phyloP scores from a whole-genome alignment of 2,888 invertebrate species.

The Deilephila elpenor region DNA sequence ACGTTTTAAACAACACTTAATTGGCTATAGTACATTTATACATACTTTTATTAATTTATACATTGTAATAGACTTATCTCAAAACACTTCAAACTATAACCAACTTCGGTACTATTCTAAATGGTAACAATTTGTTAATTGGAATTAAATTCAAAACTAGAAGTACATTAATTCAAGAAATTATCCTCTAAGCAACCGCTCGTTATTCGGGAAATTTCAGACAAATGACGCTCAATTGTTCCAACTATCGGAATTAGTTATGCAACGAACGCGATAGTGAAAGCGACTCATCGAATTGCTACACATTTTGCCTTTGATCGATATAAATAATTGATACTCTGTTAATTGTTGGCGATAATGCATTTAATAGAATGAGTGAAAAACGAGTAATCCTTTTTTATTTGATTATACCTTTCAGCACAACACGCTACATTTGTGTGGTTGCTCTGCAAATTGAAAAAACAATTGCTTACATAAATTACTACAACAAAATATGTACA shows the following conservation, averaged over 20 bases:
- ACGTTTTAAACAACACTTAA: too few species aligned
- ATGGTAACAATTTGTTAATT: neutral
- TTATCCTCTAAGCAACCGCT: conserved; percentile 3
- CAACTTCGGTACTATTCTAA: neutral
- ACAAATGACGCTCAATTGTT: conserved; percentile 1
- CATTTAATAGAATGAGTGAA: too few species aligned
- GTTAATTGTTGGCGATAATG: neutral
- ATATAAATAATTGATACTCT: neutral
- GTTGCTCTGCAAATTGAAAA: too few species aligned
- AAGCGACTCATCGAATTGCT: neutral
- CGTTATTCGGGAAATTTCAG: neutral
- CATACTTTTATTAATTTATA: too few species aligned
- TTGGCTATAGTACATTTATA: too few species aligned
- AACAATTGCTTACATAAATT: too few species aligned
- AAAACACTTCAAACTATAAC: too few species aligned
- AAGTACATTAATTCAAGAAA: neutral
- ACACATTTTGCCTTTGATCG: neutral
- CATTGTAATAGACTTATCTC: too few species aligned
- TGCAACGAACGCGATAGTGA: neutral
- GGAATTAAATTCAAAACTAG: neutral
- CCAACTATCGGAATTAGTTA: neutral
- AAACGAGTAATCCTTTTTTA: too few species aligned
- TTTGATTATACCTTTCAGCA: too few species aligned
- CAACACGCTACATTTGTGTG: too few species aligned
- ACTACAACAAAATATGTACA: too few species aligned